Percentiles rank a stretch among this genome's conserved stretches.
Evolutionary conservation across 2,888 invertebrate genomes (phyloP).

Genomic region (Tipula unca): DNA sequence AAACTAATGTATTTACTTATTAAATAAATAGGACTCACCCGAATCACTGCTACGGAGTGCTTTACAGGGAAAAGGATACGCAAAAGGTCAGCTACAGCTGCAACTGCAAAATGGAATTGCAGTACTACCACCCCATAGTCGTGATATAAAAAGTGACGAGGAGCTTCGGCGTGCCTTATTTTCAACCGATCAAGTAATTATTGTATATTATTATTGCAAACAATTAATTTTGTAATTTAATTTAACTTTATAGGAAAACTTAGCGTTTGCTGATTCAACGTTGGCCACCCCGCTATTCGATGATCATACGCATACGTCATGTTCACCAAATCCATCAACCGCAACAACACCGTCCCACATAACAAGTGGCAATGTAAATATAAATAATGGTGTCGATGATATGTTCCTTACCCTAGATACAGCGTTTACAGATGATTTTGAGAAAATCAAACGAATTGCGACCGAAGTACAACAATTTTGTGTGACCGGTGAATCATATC

Average conservation of each 20-base stretch:
- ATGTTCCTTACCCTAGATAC: slow-evolving; percentile 43
- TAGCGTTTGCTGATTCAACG: slow-evolving; percentile 39
- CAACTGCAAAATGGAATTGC: slow-evolving; percentile 40
- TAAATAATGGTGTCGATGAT: slow-evolving; percentile 36
- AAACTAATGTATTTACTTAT: not conserved
- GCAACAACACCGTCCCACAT: slow-evolving; percentile 26
- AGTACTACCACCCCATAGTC: slow-evolving; percentile 36
- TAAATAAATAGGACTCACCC: slow-evolving; percentile 38
- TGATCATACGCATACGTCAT: slow-evolving; percentile 27
- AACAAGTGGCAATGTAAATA: slow-evolving; percentile 23
- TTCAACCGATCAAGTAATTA: slow-evolving; percentile 41
- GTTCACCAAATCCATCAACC: slow-evolving; percentile 24
- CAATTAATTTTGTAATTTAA: slow-evolving; percentile 9
- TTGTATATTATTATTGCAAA: no score
- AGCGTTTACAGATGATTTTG: slow-evolving; percentile 65
- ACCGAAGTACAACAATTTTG: slow-evolving; percentile 70
- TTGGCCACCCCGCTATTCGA: slow-evolving; percentile 40
- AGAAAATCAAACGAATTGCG: slow-evolving; percentile 74
- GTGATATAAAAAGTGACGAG: slow-evolving; percentile 48
- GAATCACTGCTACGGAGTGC: slow-evolving; percentile 75
- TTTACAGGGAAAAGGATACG: slow-evolving; percentile 65
- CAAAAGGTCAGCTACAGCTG: slow-evolving; percentile 39
- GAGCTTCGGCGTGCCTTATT: slow-evolving; percentile 51
- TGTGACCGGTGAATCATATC: slow-evolving; percentile 41
- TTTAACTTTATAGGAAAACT: slow-evolving; percentile 35